Base-by-base conservation (phyloP, 2,113 vertebrate species). In the Ammospiza nelsoni region DNA sequence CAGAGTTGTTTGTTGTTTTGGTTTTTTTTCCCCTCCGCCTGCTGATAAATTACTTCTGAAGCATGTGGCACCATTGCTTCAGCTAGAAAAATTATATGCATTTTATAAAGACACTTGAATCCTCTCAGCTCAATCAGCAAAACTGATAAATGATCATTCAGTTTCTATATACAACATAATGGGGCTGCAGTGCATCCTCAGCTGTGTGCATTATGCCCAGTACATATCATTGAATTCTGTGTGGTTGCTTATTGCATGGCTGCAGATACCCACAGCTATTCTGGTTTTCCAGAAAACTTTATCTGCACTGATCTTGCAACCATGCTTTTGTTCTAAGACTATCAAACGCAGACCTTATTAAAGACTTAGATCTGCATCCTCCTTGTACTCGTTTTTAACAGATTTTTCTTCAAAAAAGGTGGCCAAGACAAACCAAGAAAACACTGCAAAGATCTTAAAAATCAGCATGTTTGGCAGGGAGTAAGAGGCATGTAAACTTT, bases 31-130 rank as follows among this genome's bases (percentile, higher is more conserved):
- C 37, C 51, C 78, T 8, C 46, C 72, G 25, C 33, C 75, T 69
- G 75, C 54, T 94, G 80, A 89, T 88, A 93, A 96, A 84, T 54
- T 39, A 48, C 29, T 87, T 81, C 54, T 55, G 72, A 94, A 86
- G 54, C 29, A 75, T 33, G 29, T 27, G 58, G 31, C 31, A 88
- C 46, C 52, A 52, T 12, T 67, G 24, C 46, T 84, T 94, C 69
- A 92, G 65, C 74, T 83, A 62, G 29, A 95, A n/a, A 91, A 90
- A 87, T 77, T n/a, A 77, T 7, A 88, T 5, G 20, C 39, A 39
- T 93, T 91, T 81, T 63, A 84, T 58, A 69, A 74, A 89, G 78
- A 55, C 44, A 83, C 29, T 87, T 84, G 72, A 78, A 87, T 89
- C 22, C 39, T 79, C 86, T 77, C 44, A 84, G 74, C 51, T 55